Conservation (phyloP, 2,797 vertebrate genomes). For the Ptychobarbus kaznakovi region DNA sequence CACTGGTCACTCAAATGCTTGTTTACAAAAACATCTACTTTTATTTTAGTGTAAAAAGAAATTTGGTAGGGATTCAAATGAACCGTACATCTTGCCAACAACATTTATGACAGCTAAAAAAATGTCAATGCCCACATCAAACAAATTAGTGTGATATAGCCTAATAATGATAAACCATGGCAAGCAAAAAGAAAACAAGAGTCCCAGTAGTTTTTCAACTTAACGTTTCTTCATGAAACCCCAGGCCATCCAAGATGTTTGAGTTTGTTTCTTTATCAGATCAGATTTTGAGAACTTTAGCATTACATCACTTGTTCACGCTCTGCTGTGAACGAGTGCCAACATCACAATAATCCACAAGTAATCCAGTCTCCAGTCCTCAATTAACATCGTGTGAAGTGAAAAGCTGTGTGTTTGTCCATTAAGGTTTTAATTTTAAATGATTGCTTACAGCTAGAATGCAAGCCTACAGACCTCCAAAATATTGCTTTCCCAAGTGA, state of each 20-base stretch:
- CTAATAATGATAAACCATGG: neutral
- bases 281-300: neutral
- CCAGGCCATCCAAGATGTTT: neutral
- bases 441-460: neutral
- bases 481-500: neutral
- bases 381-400: neutral
- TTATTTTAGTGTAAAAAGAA: neutral
- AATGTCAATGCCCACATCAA: neutral
- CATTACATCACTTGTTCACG: neutral
- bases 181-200: neutral
- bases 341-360: constrained; percentile 3
- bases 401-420: neutral
- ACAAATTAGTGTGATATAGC: neutral
- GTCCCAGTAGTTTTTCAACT: neutral
- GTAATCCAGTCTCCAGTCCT: neutral
- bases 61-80: neutral
- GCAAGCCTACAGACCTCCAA: neutral
- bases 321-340: neutral
- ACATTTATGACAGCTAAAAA: neutral
- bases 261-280: neutral
- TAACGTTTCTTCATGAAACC: neutral
- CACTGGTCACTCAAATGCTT: neutral
- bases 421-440: neutral
- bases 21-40: neutral
- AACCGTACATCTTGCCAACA: neutral